Conservation (phyloP, 2,797 vertebrate species). For the Phrynocephalus forsythii region DNA sequence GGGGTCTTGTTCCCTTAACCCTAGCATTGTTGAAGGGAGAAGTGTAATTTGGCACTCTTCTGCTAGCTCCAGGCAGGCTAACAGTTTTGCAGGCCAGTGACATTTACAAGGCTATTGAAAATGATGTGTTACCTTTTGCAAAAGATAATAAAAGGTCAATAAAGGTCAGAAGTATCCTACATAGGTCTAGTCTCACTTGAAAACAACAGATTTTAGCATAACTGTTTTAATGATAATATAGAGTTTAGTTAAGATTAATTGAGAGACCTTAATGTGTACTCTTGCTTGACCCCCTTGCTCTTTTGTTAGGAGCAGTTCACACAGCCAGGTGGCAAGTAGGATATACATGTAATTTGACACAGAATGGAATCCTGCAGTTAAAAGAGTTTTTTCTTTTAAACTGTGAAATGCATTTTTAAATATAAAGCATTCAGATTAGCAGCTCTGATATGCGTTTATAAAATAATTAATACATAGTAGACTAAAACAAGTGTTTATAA, state of each 20-base stretch:
- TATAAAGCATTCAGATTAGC: not conserved
- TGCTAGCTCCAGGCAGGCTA: not conserved
- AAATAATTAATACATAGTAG: not conserved
- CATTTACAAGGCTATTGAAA: not conserved
- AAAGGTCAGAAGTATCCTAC: not conserved
- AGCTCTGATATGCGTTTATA: not conserved
- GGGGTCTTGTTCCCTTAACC: no score
- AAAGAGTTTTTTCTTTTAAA: not conserved
- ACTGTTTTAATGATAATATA: not conserved
- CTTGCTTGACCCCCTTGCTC: not conserved
- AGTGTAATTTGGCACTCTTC: not conserved
- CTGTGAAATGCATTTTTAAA: not conserved
- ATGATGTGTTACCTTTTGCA: not conserved
- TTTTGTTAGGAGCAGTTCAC: not conserved
- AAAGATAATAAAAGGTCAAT: not conserved
- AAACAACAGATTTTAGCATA: not conserved
- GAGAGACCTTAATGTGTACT: not conserved
- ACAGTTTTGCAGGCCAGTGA: not conserved
- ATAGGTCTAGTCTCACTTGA: not conserved
- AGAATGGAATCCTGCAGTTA: not conserved
- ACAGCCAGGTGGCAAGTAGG: not conserved
- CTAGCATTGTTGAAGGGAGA: no score
- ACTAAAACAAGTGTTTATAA: not conserved
- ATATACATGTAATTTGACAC: not conserved
- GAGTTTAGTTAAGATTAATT: not conserved